Conservation (phyloP, 2,888 invertebrate genomes). For the Lydus trimaculatus region DNA sequence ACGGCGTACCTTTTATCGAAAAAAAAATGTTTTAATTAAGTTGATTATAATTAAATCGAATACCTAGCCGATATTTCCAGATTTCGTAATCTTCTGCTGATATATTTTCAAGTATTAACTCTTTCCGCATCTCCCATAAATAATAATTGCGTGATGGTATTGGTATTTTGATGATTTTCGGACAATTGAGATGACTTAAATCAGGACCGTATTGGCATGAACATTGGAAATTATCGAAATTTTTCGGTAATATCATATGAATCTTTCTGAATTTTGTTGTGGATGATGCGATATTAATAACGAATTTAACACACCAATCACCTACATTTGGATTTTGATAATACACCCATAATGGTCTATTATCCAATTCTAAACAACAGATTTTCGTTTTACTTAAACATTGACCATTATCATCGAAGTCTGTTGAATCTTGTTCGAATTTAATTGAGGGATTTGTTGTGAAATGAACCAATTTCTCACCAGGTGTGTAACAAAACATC, state of each 20-base stretch:
- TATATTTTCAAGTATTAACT: background rate
- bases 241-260: conserved; percentile 31
- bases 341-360: conserved; percentile 37
- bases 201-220: conserved; percentile 34
- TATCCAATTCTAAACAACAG: conserved; percentile 19
- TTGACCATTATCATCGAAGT: conserved; percentile 21
- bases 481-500: background rate
- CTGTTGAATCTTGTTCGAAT: background rate
- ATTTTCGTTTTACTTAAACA: conserved; percentile 15
- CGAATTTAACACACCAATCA: conserved; percentile 47
- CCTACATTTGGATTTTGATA: conserved; percentile 44
- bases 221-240: conserved; percentile 35
- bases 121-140: conserved; percentile 43
- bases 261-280: conserved; percentile 26
- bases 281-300: conserved; percentile 23
- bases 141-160: conserved; percentile 48
- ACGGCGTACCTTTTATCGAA: background rate
- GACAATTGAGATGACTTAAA: conserved; percentile 39
- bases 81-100: background rate
- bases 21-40: background rate
- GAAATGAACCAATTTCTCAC: background rate
- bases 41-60: too few relatives aligned
- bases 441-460: background rate
- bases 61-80: background rate
- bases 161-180: conserved; percentile 40